Evolutionary conservation across 2,797 vertebrate species (phyloP), one percentile per base, ranked within the genome.

Genomic region (Gila robusta): DNA sequence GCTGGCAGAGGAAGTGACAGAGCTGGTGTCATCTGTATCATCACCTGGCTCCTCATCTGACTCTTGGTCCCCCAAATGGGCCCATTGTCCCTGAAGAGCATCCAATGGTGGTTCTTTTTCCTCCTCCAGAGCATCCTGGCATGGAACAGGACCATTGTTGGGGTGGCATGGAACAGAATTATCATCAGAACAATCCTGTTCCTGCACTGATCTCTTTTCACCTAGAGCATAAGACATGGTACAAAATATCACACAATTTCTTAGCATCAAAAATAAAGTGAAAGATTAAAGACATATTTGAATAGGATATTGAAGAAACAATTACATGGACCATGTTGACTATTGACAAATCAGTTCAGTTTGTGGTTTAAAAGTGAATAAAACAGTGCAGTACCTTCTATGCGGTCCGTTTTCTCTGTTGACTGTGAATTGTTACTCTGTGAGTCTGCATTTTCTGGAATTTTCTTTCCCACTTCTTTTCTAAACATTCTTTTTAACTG

Each of bases 11-110:
- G 98, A 99, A 1, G 98, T 99, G 91, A 99, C 95, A 0, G 98
- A 99, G 92, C 98, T 98, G 5, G 97, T 98, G 89, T 99, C 98
- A 0, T 99, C 98, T 0, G 98, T 99, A 94, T 99, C 98, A 0
- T 98, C 97, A 0, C 96, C 97, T 0, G 95, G 97, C 88, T 99
- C 98, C 0, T 98, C 98, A 0, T 99, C 98, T 0, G 98, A 97
- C 4, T 99, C 98, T 92, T 97, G 97, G 91, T 98, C 97, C 1
- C 92, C 91, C 0, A 96, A 95, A 88, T 97, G 97, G 2, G 95
- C 93, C 7, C 91, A 88, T 62, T 94, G 93, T 6, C 94, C 89
- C 0, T 91, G 86, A 0, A 91, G 85, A 0, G 90, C 88, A 5
- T 95, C 66, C 1, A 41, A 14, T 90, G 94, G 87, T 86, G 94